A percentile compares a stretch with the other conserved stretches of the same genome.
These are phyloP conservation scores for Leucozona laternaria DNA, from an alignment of 2,888 invertebrate genomes.

Conservation along the genomic window DNA sequence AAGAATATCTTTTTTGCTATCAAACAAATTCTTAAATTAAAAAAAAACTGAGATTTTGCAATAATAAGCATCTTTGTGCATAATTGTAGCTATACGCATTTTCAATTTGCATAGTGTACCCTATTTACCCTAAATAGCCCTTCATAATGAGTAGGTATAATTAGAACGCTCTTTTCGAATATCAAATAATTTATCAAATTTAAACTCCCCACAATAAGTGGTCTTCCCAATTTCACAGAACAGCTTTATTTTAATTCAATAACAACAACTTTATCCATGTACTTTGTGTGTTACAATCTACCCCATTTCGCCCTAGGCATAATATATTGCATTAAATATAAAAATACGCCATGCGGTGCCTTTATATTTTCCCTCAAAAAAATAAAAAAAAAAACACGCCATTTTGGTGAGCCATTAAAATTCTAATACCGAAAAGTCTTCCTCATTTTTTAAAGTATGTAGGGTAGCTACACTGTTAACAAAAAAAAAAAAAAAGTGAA, in stretches of 20 bases:
- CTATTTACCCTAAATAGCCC: background rate
- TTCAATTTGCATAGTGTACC: background rate
- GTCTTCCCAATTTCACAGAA: background rate
- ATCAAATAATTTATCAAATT: background rate
- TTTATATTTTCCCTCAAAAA: background rate
- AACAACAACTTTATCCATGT: background rate
- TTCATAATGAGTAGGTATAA: background rate
- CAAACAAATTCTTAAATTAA: background rate
- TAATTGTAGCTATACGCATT: too few relatives aligned
- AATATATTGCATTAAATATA: constrained; percentile 38
- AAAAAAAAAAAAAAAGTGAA: background rate
- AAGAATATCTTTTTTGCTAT: background rate
- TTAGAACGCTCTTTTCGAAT: background rate
- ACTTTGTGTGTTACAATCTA: background rate
- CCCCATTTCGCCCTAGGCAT: constrained; percentile 1
- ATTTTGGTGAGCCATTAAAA: constrained; percentile 64
- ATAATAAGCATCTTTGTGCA: background rate
- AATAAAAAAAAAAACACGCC: constrained; percentile 49
- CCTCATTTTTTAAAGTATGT: constrained; percentile 8
- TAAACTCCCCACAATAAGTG: background rate
- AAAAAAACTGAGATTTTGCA: background rate
- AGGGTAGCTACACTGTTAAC: constrained; percentile 1
- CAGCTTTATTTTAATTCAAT: constrained; percentile 1
- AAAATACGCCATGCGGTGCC: constrained; percentile 15
- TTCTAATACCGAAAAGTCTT: constrained; percentile 49